Evolutionary conservation across 1,140 invertebrate species (phyloP).

Genomic region (Conus betulinus): DNA sequence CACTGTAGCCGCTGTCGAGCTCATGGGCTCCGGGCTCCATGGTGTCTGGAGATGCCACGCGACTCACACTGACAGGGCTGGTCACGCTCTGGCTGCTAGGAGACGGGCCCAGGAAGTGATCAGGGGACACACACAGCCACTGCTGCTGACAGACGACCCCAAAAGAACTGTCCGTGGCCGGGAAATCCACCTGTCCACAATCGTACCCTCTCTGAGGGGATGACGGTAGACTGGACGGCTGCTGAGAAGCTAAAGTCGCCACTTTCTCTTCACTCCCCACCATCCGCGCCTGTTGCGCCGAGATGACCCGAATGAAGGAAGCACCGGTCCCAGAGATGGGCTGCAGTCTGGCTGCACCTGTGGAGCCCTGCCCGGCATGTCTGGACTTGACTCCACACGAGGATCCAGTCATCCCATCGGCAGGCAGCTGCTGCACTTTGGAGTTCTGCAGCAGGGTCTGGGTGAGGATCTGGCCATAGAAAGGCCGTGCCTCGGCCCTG

Average conservation of each 20-base stretch:
- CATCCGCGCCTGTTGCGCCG: background rate
- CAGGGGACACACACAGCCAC: background rate
- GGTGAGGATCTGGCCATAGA: background rate
- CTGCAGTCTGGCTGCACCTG: background rate
- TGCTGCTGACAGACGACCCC: background rate
- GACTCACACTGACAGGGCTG: background rate
- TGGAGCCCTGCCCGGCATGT: background rate
- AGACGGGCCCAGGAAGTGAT: background rate
- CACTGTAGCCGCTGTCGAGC: slow-evolving; percentile 14
- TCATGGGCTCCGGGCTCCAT: background rate
- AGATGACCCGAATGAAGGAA: background rate
- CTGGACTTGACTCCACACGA: background rate
- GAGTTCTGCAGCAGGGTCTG: background rate
- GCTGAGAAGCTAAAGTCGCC: background rate
- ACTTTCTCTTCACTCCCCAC: background rate
- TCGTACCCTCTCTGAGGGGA: background rate
- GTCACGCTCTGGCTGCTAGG: background rate
- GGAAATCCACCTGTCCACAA: background rate
- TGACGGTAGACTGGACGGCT: background rate
- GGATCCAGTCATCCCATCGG: background rate
- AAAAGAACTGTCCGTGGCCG: background rate
- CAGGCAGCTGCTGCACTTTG: background rate
- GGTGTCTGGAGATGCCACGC: background rate
- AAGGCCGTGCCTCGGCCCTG: background rate
- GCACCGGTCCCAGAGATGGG: background rate